Percentiles rank a stretch among this genome's conserved stretches.
Evolutionary conservation across 53 echinoderm and acorn worm genomes (phyloP).

Genomic region (Patiria pectinifera): DNA sequence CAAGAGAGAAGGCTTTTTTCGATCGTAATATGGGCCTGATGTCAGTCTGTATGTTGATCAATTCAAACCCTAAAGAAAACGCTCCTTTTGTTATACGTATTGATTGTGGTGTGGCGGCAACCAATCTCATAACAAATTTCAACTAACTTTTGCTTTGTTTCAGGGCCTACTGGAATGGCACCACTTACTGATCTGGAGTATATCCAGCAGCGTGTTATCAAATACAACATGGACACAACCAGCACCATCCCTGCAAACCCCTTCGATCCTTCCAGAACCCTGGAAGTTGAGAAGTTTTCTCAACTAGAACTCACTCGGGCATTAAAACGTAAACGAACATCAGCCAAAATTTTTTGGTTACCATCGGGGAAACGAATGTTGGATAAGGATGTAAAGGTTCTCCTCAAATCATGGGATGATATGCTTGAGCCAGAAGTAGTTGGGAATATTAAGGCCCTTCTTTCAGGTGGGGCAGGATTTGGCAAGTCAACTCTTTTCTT

Average conservation of each 20-base stretch:
- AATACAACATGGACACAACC: background rate
- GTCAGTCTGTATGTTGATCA: too few relatives aligned
- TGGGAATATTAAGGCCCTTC: background rate
- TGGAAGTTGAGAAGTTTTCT: background rate
- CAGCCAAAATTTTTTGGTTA: background rate
- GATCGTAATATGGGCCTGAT: too few relatives aligned
- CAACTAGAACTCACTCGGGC: background rate
- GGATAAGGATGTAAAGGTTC: background rate
- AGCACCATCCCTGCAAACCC: too few relatives aligned
- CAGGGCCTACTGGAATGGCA: too few relatives aligned
- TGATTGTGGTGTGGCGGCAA: too few relatives aligned
- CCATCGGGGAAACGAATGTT: background rate
- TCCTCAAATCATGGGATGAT: background rate
- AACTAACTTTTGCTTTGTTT: too few relatives aligned
- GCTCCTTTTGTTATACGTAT: too few relatives aligned
- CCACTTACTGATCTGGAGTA: too few relatives aligned
- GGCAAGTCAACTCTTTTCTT: conserved; percentile 1
- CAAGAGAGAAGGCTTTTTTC: too few relatives aligned
- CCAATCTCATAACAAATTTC: too few relatives aligned
- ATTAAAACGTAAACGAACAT: background rate
- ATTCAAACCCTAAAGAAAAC: too few relatives aligned
- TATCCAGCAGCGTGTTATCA: background rate
- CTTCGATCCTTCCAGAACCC: background rate
- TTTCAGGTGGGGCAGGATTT: background rate
- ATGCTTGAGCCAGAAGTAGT: background rate